Conservation (phyloP, 2,888 invertebrate genomes). For the Chymomyza amoena region DNA sequence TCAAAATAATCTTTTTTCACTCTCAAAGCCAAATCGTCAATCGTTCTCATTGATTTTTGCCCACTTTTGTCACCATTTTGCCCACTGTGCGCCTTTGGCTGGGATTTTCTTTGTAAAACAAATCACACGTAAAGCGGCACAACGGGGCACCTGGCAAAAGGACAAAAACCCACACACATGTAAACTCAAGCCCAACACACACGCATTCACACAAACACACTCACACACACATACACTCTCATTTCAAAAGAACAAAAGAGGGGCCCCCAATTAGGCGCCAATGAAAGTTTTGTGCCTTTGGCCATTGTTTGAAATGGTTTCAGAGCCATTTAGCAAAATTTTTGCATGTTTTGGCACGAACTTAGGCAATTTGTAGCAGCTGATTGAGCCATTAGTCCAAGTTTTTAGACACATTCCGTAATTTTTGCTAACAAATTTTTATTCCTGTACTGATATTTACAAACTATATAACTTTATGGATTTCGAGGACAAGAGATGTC, state of each 20-base stretch:
- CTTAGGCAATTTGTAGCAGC: conserved; percentile 18
- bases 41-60: no score
- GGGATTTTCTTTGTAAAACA: conserved; percentile 61
- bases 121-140: conserved; percentile 52
- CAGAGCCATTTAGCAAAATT: neutral
- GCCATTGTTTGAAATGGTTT: conserved; percentile 29
- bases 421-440: conserved; percentile 44
- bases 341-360: conserved; percentile 10
- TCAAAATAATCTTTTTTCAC: no score
- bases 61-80: neutral
- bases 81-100: conserved; percentile 23
- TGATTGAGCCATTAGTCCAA: conserved; percentile 19
- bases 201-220: conserved; percentile 1
- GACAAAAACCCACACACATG: neutral
- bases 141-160: conserved; percentile 18
- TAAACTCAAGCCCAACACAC: neutral
- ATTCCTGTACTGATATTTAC: conserved; percentile 53
- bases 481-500: neutral
- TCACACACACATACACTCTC: neutral
- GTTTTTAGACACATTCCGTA: neutral
- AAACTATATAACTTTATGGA: conserved; percentile 48
- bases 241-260: conserved; percentile 12
- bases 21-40: no score
- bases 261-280: conserved; percentile 47
- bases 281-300: conserved; percentile 33